These are phyloP conservation scores for Lamellibrachia columna DNA, from an alignment of 2,888 invertebrate species.

Conservation along the genomic window DNA sequence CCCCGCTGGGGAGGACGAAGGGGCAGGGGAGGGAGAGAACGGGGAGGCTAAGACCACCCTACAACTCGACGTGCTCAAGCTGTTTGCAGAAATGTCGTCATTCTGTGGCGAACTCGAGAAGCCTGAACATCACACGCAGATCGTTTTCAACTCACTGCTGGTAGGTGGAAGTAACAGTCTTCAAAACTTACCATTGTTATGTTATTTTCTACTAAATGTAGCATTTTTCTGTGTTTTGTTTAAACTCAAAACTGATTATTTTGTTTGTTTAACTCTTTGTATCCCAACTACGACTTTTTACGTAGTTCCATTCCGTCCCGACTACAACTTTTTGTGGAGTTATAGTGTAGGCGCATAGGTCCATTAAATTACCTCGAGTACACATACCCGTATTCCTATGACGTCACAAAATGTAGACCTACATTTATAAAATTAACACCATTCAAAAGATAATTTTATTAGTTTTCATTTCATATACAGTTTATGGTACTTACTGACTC, in stretches of 20 bases:
- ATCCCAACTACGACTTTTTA: no score
- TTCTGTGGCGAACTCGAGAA: conserved; percentile 82
- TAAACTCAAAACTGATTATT: neutral
- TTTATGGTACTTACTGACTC: no score
- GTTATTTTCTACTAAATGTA: neutral
- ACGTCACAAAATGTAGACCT: no score
- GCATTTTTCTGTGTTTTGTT: neutral
- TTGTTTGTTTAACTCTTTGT: no score
- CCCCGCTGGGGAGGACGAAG: conserved; percentile 58
- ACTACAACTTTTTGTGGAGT: no score
- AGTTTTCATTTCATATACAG: neutral
- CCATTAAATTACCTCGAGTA: no score
- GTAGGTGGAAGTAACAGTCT: conserved; percentile 67
- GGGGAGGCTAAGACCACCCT: conserved; percentile 45
- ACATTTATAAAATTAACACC: no score
- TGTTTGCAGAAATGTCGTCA: conserved; percentile 85
- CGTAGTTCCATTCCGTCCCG: no score
- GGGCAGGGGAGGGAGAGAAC: conserved; percentile 44
- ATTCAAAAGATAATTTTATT: neutral
- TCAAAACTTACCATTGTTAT: neutral
- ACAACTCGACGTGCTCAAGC: conserved; percentile 83
- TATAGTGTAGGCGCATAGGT: no score
- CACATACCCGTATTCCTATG: no score
- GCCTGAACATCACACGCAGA: conserved; percentile 77
- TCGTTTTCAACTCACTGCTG: conserved; percentile 81